Percentiles rank a stretch among this genome's conserved stretches.
Evolutionary conservation across 2,113 vertebrate genomes (phyloP).

Genomic region (Clinocottus analis): DNA sequence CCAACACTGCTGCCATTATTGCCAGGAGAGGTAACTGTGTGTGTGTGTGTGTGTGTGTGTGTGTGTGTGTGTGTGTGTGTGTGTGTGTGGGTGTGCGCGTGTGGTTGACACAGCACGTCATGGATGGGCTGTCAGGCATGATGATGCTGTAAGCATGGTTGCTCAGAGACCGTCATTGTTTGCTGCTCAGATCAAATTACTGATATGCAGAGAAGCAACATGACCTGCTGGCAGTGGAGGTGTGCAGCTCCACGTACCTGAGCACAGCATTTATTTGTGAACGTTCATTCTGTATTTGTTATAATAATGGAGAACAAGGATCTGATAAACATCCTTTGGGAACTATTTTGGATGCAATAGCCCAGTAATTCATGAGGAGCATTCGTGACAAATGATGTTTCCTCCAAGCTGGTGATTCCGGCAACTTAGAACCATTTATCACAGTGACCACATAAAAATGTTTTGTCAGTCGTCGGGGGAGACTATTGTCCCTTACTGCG

Average conservation of each 20-base stretch:
- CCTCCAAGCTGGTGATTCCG: conserved; percentile 17
- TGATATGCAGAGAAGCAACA: conserved; percentile 23
- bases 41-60: conserved; percentile 1
- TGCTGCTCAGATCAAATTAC: conserved; percentile 67
- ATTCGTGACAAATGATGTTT: conserved; percentile 13
- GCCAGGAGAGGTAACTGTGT: neutral
- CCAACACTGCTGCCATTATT: conserved; percentile 38
- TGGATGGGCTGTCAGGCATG: conserved; percentile 43
- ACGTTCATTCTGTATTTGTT: conserved; percentile 11
- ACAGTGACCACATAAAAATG: conserved; percentile 23
- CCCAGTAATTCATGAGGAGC: conserved; percentile 16
- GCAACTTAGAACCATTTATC: conserved; percentile 38
- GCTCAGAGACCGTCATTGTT: conserved; percentile 69
- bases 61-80: neutral
- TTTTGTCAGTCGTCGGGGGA: conserved; percentile 6
- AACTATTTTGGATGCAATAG: conserved; percentile 23
- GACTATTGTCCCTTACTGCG: neutral
- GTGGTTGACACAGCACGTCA: conserved; percentile 16
- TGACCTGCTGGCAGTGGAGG: conserved; percentile 8
- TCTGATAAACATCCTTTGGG: neutral
- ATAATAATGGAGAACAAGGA: conserved; percentile 4
- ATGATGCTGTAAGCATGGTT: conserved; percentile 54
- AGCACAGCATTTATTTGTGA: neutral
- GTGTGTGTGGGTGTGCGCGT: neutral
- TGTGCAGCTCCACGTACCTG: conserved; percentile 2